Conservation (phyloP, 2,888 invertebrate genomes). For the Druceiella hillmani region DNA sequence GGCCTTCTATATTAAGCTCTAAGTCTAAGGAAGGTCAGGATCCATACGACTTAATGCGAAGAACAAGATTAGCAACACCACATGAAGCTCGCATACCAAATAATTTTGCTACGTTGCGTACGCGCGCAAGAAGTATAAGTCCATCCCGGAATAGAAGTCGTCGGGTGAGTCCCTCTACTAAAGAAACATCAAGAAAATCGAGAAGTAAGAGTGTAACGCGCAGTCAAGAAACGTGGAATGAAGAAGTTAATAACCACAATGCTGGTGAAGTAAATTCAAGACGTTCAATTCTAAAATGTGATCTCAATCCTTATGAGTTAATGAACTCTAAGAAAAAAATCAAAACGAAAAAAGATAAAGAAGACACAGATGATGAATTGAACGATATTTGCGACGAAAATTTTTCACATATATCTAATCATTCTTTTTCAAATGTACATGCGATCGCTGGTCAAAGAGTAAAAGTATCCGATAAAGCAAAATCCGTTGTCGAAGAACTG, state of each 20-base stretch:
- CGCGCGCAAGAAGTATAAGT: slow-evolving; percentile 52
- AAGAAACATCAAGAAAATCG: slow-evolving; percentile 34
- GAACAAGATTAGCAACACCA: slow-evolving; percentile 66
- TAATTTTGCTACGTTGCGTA: slow-evolving; percentile 46
- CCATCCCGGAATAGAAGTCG: slow-evolving; percentile 52
- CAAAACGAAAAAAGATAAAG: slow-evolving; percentile 45
- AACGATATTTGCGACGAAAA: slow-evolving; percentile 37
- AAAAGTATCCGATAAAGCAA: slow-evolving; percentile 53
- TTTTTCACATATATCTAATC: slow-evolving; percentile 34
- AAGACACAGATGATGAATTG: slow-evolving; percentile 51
- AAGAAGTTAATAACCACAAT: slow-evolving; percentile 32
- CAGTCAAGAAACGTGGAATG: slow-evolving; percentile 45
- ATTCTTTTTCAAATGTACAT: slow-evolving; percentile 50
- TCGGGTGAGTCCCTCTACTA: slow-evolving; percentile 38
- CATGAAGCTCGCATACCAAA: slow-evolving; percentile 50
- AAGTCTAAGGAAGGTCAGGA: slow-evolving; percentile 50
- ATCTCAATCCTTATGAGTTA: slow-evolving; percentile 79
- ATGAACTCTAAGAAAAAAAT: slow-evolving; percentile 51
- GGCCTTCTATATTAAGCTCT: slow-evolving; percentile 63
- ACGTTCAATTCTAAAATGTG: slow-evolving; percentile 75
- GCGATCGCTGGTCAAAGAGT: slow-evolving; percentile 68
- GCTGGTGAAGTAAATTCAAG: slow-evolving; percentile 40
- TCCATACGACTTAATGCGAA: slow-evolving; percentile 80
- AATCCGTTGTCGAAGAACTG: slow-evolving; percentile 37
- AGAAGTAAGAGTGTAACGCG: slow-evolving; percentile 48